These are phyloP conservation scores for Acanthococcus lagerstroemiae DNA, from an alignment of 2,888 invertebrate genomes.

Conservation along the genomic window DNA sequence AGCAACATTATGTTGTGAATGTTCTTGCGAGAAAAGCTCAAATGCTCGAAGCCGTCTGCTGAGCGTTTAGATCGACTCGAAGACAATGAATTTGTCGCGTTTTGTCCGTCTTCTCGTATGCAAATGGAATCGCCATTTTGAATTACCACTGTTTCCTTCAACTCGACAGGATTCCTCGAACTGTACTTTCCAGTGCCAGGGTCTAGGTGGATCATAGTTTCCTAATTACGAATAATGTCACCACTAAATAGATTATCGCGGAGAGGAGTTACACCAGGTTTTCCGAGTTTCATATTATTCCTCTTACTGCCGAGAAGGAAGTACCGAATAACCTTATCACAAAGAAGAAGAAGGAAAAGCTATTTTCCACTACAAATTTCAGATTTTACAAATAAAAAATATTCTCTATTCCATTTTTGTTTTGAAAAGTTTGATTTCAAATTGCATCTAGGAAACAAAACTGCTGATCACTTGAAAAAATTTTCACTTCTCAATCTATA, in stretches of 20 bases:
- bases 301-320: too few species aligned
- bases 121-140: constrained; percentile 44
- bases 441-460: too few species aligned
- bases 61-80: constrained; percentile 53
- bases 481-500: too few species aligned
- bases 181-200: background rate
- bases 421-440: too few species aligned
- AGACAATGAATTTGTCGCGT: constrained; percentile 52
- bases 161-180: constrained; percentile 25
- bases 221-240: too few species aligned
- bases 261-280: too few species aligned
- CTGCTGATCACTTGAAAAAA: too few species aligned
- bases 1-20: constrained; percentile 51
- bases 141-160: constrained; percentile 32
- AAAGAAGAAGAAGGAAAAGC: too few species aligned
- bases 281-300: too few species aligned
- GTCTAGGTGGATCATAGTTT: too few species aligned
- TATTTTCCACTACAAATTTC: background rate
- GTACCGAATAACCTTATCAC: too few species aligned
- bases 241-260: too few species aligned
- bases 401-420: background rate
- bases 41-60: constrained; percentile 56
- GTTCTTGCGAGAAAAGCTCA: constrained; percentile 61
- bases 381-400: background rate
- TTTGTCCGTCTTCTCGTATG: constrained; percentile 56